Percentiles rank a stretch among this genome's conserved stretches.
These are phyloP conservation scores for Pedionomus torquatus DNA, from an alignment of 2,113 vertebrate species.

Conservation along the genomic window DNA sequence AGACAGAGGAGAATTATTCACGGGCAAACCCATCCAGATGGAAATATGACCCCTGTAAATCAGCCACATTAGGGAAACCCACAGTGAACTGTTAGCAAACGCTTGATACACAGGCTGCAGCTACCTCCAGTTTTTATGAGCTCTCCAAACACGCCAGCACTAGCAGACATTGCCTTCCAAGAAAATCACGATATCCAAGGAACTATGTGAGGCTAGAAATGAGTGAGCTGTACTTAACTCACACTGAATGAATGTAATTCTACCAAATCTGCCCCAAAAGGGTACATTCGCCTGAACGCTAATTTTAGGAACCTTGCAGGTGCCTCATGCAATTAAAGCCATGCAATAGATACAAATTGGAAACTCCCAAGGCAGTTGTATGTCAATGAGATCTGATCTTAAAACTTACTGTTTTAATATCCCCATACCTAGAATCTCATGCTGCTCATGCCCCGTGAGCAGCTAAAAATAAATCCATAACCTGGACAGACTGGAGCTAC, in stretches of 20 bases:
- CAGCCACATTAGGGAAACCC: constrained; percentile 8
- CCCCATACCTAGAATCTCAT: not conserved
- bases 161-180: constrained; percentile 29
- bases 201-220: not conserved
- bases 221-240: not conserved
- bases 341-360: not conserved
- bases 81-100: not conserved
- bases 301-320: not conserved
- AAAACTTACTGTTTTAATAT: not conserved
- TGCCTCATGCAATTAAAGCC: not conserved
- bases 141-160: constrained; percentile 17
- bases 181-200: not conserved
- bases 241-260: not conserved
- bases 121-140: constrained; percentile 29
- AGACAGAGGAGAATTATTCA: constrained; percentile 23
- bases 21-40: constrained; percentile 1
- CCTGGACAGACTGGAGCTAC: not conserved
- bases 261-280: not conserved
- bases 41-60: constrained; percentile 43
- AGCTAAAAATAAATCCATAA: not conserved
- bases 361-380: not conserved
- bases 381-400: not conserved
- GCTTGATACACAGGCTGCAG: not conserved
- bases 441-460: not conserved
- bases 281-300: not conserved